Base-by-base conservation (phyloP, 2,113 vertebrate genomes). In the Xenotilapia flavipinnis region DNA sequence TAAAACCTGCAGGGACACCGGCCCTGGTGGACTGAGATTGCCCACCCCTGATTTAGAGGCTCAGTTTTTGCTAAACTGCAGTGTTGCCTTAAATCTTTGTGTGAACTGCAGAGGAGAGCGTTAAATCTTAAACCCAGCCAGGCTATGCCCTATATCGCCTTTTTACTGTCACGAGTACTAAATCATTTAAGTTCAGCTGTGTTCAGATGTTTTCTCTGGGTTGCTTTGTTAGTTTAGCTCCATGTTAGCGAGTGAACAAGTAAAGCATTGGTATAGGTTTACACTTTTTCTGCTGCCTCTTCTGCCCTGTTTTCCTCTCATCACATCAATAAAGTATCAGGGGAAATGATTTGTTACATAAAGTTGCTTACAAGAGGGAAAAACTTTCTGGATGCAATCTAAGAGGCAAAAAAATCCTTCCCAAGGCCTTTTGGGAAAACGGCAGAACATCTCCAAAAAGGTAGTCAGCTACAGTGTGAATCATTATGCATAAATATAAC, bases 401-500 rank as follows among this genome's bases (percentile, higher is more conserved):
- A 28, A 80, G 36, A 47, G 42, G 19, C 7, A 12, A 31, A 38
- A 65, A 84, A 88, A 80, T 15, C 31, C 79, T 68, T 85, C 51
- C 31, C 21, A 36, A 28, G 68, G 65, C 51, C 80, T 86, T 89
- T 79, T 55, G 83, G 47, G 56, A 47, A 83, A 79, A 85, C 54
- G 3, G 70, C 8, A 86, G 55, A 90, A 36, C 54, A 80, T 87
- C 75, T 90, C 54, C 45, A 85, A 73, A 62, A 77, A 84, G 70
- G 62, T 26, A 80, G 77, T 82, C 81, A 23, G 40, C 80, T 62
- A 40, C 79, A 79, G 53, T 15, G 53, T 86, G 77, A 87, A 80
- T 86, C 83, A 90, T 13, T 86, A 55, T 5, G 15, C 56, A 89
- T 83, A 86, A 83, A 86, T 89, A 54, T 80, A 87, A 82, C 79